Conservation (phyloP, 2,888 invertebrate species). For the Clanis bilineata region DNA sequence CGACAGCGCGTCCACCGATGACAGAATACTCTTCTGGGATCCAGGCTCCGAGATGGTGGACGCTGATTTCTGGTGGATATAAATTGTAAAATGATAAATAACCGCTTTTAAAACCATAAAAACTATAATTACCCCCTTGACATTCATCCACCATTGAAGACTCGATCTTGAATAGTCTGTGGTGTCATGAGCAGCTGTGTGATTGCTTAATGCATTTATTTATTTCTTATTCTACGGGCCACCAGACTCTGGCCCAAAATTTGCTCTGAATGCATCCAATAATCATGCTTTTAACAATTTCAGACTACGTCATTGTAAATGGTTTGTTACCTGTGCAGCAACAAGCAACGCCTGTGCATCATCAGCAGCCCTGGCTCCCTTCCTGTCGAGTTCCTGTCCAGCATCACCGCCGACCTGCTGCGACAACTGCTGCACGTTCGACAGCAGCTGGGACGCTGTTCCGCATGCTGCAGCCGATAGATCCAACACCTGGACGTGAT, state of each 20-base stretch:
- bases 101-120: no score
- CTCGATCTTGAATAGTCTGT: no score
- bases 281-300: no score
- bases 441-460: conserved; percentile 41
- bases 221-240: no score
- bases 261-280: no score
- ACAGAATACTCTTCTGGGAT: conserved; percentile 12
- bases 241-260: no score
- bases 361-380: conserved; percentile 35
- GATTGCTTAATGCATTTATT: no score
- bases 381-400: conserved; percentile 37
- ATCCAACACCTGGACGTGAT: conserved; percentile 30
- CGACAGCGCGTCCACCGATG: conserved; percentile 13
- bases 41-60: conserved; percentile 12
- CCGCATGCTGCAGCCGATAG: conserved; percentile 42
- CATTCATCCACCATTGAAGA: no score
- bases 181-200: no score
- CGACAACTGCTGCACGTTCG: conserved; percentile 40
- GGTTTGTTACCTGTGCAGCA: conserved; percentile 31
- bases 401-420: conserved; percentile 30
- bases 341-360: conserved; percentile 41
- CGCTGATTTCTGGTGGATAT: conserved; percentile 8
- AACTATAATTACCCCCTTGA: no score
- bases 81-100: not conserved
- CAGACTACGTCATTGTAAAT: no score